Percentiles rank a stretch among this genome's conserved stretches.
Conservation (phyloP, 1,140 invertebrate genomes). For the Pseudomyrmex flavicornis region DNA sequence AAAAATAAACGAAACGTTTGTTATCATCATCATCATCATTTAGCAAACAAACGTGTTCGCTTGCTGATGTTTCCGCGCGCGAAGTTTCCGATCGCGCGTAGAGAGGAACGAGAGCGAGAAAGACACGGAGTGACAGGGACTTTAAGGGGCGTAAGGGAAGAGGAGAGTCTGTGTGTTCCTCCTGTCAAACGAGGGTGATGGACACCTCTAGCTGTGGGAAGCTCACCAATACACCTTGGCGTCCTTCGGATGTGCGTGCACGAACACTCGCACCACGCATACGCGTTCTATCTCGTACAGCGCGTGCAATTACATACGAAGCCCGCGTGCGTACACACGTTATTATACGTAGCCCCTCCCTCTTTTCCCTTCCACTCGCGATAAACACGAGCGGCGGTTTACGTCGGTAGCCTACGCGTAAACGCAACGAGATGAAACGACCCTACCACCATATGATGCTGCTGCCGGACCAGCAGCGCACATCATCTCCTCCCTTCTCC, state of each 20-base stretch:
- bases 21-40: background rate
- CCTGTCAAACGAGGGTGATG: constrained; percentile 85
- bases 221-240: constrained; percentile 72
- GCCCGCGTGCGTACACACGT: constrained; percentile 62
- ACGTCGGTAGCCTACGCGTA: constrained; percentile 40
- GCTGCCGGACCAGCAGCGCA: constrained; percentile 7
- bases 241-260: constrained; percentile 69
- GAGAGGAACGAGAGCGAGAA: background rate
- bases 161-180: constrained; percentile 79
- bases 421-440: constrained; percentile 57
- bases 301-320: constrained; percentile 53
- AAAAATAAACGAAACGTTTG: too few relatives aligned
- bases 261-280: constrained; percentile 56
- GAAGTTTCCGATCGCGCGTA: background rate
- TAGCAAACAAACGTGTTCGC: background rate
- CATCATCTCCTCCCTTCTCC: background rate
- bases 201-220: constrained; percentile 84
- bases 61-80: background rate
- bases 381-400: constrained; percentile 44
- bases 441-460: background rate
- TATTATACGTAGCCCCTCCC: too few relatives aligned
- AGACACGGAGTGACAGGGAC: constrained; percentile 13
- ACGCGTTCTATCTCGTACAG: constrained; percentile 1
- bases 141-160: constrained; percentile 39
- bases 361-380: constrained; percentile 17